Percentiles rank a stretch among this genome's conserved stretches.
Conservation (phyloP, 2,888 invertebrate species). For the Galeruca laticollis region DNA sequence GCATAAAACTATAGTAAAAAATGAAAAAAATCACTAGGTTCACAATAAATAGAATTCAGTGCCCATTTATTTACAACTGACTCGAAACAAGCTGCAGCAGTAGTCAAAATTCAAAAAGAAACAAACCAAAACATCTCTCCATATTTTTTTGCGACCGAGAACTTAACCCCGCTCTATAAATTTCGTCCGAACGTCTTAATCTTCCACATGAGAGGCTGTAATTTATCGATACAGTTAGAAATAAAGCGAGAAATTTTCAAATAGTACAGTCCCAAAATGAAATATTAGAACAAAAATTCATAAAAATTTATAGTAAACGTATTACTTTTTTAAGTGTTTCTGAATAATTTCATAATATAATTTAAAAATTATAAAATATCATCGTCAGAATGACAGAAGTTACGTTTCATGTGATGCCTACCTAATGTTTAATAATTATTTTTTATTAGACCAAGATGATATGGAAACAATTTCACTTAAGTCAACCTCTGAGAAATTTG, state of each 20-base stretch:
- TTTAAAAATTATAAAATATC: too few species aligned
- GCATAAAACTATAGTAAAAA: too few species aligned
- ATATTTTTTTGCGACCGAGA: conserved; percentile 20
- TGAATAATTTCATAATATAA: too few species aligned
- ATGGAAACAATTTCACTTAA: too few species aligned
- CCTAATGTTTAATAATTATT: too few species aligned
- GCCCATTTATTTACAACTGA: conserved; percentile 1
- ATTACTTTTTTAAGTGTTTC: too few species aligned
- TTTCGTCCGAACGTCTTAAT: conserved; percentile 33
- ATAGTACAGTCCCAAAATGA: not conserved
- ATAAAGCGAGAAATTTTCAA: conserved; percentile 17
- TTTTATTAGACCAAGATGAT: too few species aligned
- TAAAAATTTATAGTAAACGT: not conserved
- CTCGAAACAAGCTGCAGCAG: conserved; percentile 14
- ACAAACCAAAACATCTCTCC: conserved; percentile 10
- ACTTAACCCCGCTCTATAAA: conserved; percentile 35
- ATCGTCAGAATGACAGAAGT: too few species aligned
- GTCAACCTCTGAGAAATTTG: too few species aligned
- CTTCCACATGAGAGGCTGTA: conserved; percentile 37
- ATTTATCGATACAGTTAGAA: conserved; percentile 28
- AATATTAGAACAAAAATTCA: not conserved
- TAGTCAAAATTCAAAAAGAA: conserved; percentile 18
- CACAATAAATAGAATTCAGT: not conserved
- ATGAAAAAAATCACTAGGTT: too few species aligned
- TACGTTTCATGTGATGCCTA: too few species aligned